Evolutionary conservation across 2,888 invertebrate genomes (phyloP).

Genomic region (Aphodius granarius): DNA sequence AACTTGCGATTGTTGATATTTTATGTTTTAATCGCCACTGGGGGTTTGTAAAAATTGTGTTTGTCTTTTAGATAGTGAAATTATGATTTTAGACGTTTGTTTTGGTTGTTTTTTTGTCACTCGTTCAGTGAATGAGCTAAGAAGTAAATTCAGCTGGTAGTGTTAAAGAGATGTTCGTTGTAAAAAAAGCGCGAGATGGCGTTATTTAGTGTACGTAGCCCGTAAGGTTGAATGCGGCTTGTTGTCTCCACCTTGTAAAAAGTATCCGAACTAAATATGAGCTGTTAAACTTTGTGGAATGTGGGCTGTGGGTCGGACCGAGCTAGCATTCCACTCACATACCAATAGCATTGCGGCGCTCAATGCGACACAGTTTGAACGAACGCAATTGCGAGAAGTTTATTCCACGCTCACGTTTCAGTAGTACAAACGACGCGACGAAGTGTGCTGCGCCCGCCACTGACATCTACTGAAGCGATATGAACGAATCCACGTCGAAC

Average conservation of each 20-base stretch:
- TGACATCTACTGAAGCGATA: neutral
- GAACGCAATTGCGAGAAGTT: conserved; percentile 22
- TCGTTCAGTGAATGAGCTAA: no score
- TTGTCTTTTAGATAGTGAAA: no score
- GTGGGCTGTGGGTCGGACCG: conserved; percentile 47
- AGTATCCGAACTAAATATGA: conserved; percentile 45
- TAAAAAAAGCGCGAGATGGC: neutral
- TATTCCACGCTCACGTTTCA: conserved; percentile 7
- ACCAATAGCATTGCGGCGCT: conserved; percentile 34
- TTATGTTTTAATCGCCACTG: no score
- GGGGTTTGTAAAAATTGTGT: no score
- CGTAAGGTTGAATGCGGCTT: no score
- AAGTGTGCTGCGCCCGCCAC: neutral
- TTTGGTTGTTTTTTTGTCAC: no score
- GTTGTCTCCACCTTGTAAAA: conserved; percentile 41
- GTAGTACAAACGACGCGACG: neutral
- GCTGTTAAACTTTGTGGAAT: conserved; percentile 49
- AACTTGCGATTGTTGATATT: no score
- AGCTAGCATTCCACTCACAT: conserved; percentile 47
- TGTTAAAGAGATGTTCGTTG: no score
- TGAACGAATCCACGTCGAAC: neutral
- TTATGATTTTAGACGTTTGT: no score
- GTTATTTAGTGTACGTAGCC: no score
- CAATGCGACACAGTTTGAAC: conserved; percentile 24
- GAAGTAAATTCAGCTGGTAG: no score